A percentile compares a stretch with the other conserved stretches of the same genome.
Evolutionary conservation across 2,888 invertebrate species (phyloP).

Genomic region (Ctena decussata): DNA sequence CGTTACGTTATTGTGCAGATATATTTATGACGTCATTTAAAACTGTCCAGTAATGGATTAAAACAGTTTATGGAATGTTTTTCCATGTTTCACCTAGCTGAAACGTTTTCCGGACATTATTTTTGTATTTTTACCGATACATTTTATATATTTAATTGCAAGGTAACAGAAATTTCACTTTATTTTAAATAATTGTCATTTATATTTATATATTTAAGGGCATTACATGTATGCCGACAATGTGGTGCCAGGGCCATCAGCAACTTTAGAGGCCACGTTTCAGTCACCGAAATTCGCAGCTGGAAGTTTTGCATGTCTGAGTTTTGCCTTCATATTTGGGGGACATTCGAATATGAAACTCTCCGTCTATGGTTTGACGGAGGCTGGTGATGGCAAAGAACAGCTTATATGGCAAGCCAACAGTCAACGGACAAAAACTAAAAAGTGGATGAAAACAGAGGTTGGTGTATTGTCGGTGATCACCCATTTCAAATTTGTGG

Average conservation of each 20-base stretch:
- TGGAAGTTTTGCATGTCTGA: slow-evolving; percentile 56
- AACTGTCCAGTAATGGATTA: no score
- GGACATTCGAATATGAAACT: slow-evolving; percentile 66
- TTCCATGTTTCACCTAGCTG: no score
- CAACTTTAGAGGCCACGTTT: slow-evolving; percentile 45
- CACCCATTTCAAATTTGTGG: slow-evolving; percentile 32
- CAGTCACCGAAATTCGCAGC: slow-evolving; percentile 47
- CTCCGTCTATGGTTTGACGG: slow-evolving; percentile 52
- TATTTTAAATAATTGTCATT: no score
- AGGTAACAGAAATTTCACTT: no score
- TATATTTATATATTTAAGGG: slow-evolving; percentile 41
- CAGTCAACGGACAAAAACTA: slow-evolving; percentile 34
- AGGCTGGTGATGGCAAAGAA: neutral
- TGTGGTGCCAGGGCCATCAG: neutral
- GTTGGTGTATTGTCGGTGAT: slow-evolving; percentile 14
- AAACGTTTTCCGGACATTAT: no score
- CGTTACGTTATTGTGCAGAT: no score
- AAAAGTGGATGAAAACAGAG: slow-evolving; percentile 47
- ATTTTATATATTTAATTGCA: no score
- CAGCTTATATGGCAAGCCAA: slow-evolving; percentile 35
- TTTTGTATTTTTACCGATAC: no score
- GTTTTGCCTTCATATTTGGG: slow-evolving; percentile 64
- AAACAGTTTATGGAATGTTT: no score
- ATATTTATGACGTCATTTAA: no score
- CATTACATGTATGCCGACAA: slow-evolving; percentile 69